Base-by-base conservation (phyloP, 2,888 invertebrate genomes). In the Helleia helle region DNA sequence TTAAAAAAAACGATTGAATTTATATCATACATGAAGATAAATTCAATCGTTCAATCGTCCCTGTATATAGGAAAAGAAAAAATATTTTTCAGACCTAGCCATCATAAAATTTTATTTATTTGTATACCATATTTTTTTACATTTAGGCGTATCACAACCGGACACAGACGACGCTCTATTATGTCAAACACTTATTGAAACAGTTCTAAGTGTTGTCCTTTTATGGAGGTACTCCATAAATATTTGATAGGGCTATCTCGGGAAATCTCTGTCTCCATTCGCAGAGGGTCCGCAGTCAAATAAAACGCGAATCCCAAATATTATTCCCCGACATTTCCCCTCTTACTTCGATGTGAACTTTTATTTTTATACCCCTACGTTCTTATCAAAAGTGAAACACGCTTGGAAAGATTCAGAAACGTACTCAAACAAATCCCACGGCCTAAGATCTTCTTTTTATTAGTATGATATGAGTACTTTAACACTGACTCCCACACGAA, bases 201-300 rank as follows among this genome's bases (percentile, higher is more conserved):
- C 71, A 71, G 79, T 72, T 72, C 79, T 75, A 79, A 81, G 75
- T 77, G 80, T 77, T 80, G 81, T 80, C 77, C 79, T 80, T 83
- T 84, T 83, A 83, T 79, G 72, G 74, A 76, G 79, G 75, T 77
- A 79, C 77, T 81, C 79, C 71, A 83, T 83, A 84, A 84, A 84
- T 81, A 80, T 84, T 83, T 81, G 83, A 84, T 81, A 80, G 83
- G 77, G 70, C 79, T 77, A 81, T 84, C 81, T 74, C 81, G 81
- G 77, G 72, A 81, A 81, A 83, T 81, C 83, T 81, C 77, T 74
- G 80, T 76, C 83, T 79, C 75, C 80, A 79, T 80, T 79, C 77
- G 68, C 62, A 68, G 70, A 84, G 83, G 83, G 83, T 81, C 83
- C 68, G 74, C 75, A 74, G 65, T 83, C 81, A 84, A 84, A 84